phyloP scores from a whole-genome alignment of 2,113 vertebrate genomes.

The Pogona vitticeps region DNA sequence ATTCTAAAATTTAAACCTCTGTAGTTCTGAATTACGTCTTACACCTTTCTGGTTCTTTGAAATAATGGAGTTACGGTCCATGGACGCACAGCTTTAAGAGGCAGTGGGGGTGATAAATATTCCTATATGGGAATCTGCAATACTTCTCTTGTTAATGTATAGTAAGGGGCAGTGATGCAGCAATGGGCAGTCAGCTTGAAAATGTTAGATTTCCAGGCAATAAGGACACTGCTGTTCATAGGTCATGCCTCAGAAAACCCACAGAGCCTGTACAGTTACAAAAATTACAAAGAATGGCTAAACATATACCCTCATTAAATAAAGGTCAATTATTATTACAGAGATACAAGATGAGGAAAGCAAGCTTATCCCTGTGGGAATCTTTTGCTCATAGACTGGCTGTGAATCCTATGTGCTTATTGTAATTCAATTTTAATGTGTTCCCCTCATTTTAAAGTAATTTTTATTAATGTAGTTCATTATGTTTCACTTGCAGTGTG shows the following conservation, averaged over 20 bases:
- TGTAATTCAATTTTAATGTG: slow-evolving; percentile 22
- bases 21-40: neutral
- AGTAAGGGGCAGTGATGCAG: slow-evolving; percentile 31
- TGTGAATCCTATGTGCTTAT: slow-evolving; percentile 14
- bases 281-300: neutral
- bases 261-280: neutral
- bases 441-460: slow-evolving; percentile 20
- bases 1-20: neutral
- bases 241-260: neutral
- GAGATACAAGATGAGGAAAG: slow-evolving; percentile 5
- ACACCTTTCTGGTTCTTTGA: neutral
- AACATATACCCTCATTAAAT: slow-evolving; percentile 25
- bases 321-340: slow-evolving; percentile 28
- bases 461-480: slow-evolving; percentile 24
- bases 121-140: slow-evolving; percentile 49
- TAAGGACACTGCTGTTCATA: slow-evolving; percentile 31
- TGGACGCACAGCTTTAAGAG: slow-evolving; percentile 5
- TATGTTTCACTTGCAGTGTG: slow-evolving; percentile 4
- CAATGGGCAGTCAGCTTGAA: slow-evolving; percentile 54
- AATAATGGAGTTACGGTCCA: neutral
- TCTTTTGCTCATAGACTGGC: neutral
- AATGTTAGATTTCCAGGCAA: slow-evolving; percentile 39
- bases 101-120: slow-evolving; percentile 45
- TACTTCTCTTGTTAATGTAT: slow-evolving; percentile 52
- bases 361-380: neutral